These are phyloP conservation scores for Drosophila albomicans DNA, from an alignment of 1,140 invertebrate species.

Conservation along the genomic window DNA sequence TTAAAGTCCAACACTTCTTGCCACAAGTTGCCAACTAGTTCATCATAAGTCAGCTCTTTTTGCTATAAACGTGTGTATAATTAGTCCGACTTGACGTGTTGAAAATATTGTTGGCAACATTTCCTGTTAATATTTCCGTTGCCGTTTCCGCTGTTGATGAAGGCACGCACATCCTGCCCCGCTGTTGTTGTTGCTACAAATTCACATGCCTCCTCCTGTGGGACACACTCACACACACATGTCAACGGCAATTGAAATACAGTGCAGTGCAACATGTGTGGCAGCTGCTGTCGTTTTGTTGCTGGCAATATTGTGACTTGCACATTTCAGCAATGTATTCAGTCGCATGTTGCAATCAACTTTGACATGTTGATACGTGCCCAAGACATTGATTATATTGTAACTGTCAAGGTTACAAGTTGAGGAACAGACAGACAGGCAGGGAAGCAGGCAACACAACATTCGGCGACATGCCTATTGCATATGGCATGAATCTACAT, in stretches of 20 bases:
- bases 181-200: not conserved
- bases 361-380: slow-evolving; percentile 61
- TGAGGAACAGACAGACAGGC: not conserved
- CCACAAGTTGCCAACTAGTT: not conserved
- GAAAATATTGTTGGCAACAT: slow-evolving; percentile 75
- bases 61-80: slow-evolving; percentile 55
- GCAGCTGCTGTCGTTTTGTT: slow-evolving; percentile 23
- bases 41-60: not conserved
- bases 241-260: slow-evolving; percentile 33
- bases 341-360: slow-evolving; percentile 66
- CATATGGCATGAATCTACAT: slow-evolving; percentile 51
- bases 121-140: slow-evolving; percentile 79
- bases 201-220: not conserved
- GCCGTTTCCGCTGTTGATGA: slow-evolving; percentile 63
- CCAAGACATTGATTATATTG: slow-evolving; percentile 75
- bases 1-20: not conserved
- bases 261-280: slow-evolving; percentile 18
- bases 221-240: slow-evolving; percentile 21
- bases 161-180: slow-evolving; percentile 62
- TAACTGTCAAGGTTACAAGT: slow-evolving; percentile 46
- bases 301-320: slow-evolving; percentile 43
- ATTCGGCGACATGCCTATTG: slow-evolving; percentile 19
- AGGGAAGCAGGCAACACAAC: not conserved
- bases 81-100: slow-evolving; percentile 67
- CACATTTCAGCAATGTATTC: slow-evolving; percentile 47